Conservation (phyloP, 53 echinoderm and acorn worm genomes). For the Stichopus horrens region DNA sequence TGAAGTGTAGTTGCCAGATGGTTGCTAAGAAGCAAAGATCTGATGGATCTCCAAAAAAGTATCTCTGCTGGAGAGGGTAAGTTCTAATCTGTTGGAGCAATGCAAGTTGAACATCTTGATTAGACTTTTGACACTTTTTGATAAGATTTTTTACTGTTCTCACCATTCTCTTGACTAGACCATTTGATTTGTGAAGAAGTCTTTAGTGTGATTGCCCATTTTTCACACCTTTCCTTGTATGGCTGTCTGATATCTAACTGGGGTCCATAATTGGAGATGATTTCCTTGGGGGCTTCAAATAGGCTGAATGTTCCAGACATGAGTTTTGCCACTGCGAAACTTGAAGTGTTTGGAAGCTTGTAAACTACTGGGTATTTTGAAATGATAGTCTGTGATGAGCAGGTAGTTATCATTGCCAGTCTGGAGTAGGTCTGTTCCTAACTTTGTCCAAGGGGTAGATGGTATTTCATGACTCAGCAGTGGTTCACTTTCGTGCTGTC, state of each 20-base stretch:
- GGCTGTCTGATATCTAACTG: conserved; percentile 16
- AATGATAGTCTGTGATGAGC: conserved; percentile 31
- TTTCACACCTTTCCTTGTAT: conserved; percentile 34
- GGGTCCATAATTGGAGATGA: conserved; percentile 38
- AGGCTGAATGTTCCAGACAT: conserved; percentile 27
- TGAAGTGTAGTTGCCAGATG: conserved; percentile 10
- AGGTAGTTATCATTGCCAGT: conserved; percentile 11
- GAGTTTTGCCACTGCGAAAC: not conserved
- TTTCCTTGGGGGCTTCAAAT: conserved; percentile 38
- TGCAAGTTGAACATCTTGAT: conserved; percentile 31
- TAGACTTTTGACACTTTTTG: conserved; percentile 47
- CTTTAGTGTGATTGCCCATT: conserved; percentile 43
- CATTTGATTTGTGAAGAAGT: conserved; percentile 65
- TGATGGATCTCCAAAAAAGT: conserved; percentile 58
- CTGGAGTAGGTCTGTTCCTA: conserved; percentile 41
- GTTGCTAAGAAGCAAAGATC: conserved; percentile 58
- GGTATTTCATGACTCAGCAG: not conserved
- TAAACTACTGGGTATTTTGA: conserved; percentile 41
- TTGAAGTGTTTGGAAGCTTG: conserved; percentile 13
- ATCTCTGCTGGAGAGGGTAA: conserved; percentile 74
- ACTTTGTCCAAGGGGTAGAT: conserved; percentile 46
- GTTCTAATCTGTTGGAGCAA: conserved; percentile 55
- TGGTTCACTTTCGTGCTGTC: not conserved
- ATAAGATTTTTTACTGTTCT: conserved; percentile 38
- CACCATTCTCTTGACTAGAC: conserved; percentile 52